Evolutionary conservation across 2,113 vertebrate genomes (phyloP), one percentile per base, ranked within the genome.

Genomic region (Pholis gunnellus): DNA sequence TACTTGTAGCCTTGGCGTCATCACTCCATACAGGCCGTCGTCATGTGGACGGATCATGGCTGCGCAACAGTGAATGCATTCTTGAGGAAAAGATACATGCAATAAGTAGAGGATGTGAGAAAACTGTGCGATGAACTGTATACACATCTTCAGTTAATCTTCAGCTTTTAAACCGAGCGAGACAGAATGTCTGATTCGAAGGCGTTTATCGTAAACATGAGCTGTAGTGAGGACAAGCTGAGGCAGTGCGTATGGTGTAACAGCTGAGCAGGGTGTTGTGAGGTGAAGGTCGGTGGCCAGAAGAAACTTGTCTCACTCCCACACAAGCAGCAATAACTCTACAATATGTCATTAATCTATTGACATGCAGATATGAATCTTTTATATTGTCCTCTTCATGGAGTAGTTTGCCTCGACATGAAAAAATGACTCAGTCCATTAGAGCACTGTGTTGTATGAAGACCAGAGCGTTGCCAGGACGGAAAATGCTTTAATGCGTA

Each of bases 191-290:
- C 3, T 48, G 52, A 66, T 73, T 86, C 42, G 48, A 46, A 86
- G 84, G 79, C 11, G 6, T 85, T 69, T 40, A 42, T 38, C 1
- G 42, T 61, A 72, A 89, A 88, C 71, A 83, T 3, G 6, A 69
- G 70, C 65, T 4, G 57, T 13, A 22, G 40, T 1, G 60, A 71
- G 70, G 73, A 83, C n/a, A 61, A 42, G 57, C 63, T 14, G 74
- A 69, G 31, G 42, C 17, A 4, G 22, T 44, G 40, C 15, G 61
- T 65, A 5, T 64, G 79, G 31, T 60, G 65, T 20, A 64, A 81
- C 77, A 84, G 68, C 76, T 66, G 63, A 81, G 83, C 25, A 0
- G 82, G 82, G 63, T 68, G 73, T 9, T 82, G 75, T 87, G 72
- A 83, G 72, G 72, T 81, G 70, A 87, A 87, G 78, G 42, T 72